These are phyloP conservation scores for Ara ararauna DNA, from an alignment of 2,797 vertebrate species.

Conservation along the genomic window DNA sequence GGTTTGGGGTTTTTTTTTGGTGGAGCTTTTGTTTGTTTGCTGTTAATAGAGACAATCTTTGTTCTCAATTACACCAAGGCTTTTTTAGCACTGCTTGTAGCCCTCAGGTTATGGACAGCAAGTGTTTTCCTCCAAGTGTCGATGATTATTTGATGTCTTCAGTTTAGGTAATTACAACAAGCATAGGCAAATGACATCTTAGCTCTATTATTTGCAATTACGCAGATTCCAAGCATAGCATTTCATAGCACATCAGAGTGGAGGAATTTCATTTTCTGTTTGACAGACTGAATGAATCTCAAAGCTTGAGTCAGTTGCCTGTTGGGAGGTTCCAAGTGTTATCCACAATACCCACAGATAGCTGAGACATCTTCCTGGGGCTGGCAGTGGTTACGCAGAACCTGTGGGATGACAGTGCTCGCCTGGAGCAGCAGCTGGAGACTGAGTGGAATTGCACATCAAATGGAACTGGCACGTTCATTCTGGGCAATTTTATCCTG, in stretches of 20 bases:
- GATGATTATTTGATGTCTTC: not conserved
- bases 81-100: not conserved
- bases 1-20: not conserved
- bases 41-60: not conserved
- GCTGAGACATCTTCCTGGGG: not conserved
- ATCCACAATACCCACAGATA: not conserved
- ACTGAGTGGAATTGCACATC: not conserved
- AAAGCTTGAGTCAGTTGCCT: conserved; percentile 11
- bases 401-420: not conserved
- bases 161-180: not conserved
- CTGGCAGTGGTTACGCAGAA: not conserved
- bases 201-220: not conserved
- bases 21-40: not conserved
- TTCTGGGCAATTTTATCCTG: not conserved
- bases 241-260: not conserved
- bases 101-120: not conserved
- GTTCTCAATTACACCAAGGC: not conserved
- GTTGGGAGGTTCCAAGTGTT: not conserved
- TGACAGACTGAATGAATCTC: not conserved
- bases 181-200: not conserved
- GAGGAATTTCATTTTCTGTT: not conserved
- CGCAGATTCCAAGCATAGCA: not conserved
- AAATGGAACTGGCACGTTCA: not conserved
- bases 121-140: not conserved
- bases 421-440: not conserved